These are phyloP conservation scores for Galaxias olidus DNA, from an alignment of 2,797 vertebrate genomes.

Conservation along the genomic window DNA sequence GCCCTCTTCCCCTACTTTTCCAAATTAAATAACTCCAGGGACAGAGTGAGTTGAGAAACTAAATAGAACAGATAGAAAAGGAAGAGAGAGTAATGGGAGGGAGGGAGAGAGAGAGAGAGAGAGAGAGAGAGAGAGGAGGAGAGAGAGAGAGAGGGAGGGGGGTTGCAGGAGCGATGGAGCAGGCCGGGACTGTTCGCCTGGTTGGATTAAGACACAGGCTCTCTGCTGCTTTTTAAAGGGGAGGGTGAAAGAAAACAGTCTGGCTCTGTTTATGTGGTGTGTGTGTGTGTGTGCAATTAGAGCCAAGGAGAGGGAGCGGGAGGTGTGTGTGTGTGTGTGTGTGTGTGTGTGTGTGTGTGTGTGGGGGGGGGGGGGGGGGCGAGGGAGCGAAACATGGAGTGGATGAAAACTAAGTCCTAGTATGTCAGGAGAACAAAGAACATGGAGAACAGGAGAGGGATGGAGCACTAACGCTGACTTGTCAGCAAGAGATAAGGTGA, in stretches of 20 bases:
- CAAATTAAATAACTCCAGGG: slow-evolving; percentile 49
- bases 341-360: neutral
- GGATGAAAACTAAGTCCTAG: neutral
- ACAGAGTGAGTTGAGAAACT: slow-evolving; percentile 12
- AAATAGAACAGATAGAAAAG: slow-evolving; percentile 25
- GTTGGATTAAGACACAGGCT: slow-evolving; percentile 61
- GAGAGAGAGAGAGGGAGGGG: slow-evolving; percentile 9
- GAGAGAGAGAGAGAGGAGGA: slow-evolving; percentile 15
- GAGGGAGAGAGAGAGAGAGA: slow-evolving; percentile 40
- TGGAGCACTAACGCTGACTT: slow-evolving; percentile 8
- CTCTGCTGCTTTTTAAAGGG: slow-evolving; percentile 55
- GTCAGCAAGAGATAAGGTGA: slow-evolving; percentile 20
- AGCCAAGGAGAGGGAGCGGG: slow-evolving; percentile 41
- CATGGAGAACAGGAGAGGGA: neutral
- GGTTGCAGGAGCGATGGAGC: slow-evolving; percentile 9
- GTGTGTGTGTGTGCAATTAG: slow-evolving; percentile 74
- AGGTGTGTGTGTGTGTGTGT: slow-evolving; percentile 7
- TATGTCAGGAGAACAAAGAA: neutral
- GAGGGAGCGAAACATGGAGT: neutral
- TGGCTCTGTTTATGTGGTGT: slow-evolving; percentile 78
- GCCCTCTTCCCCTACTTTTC: slow-evolving; percentile 44
- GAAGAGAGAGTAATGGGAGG: slow-evolving; percentile 40
- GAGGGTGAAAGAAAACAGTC: slow-evolving; percentile 72
- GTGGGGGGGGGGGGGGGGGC: slow-evolving; percentile 7
- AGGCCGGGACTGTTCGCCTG: slow-evolving; percentile 48